Evolutionary conservation across 1,140 invertebrate genomes (phyloP).

Genomic region (Dendrolimus kikuchii): DNA sequence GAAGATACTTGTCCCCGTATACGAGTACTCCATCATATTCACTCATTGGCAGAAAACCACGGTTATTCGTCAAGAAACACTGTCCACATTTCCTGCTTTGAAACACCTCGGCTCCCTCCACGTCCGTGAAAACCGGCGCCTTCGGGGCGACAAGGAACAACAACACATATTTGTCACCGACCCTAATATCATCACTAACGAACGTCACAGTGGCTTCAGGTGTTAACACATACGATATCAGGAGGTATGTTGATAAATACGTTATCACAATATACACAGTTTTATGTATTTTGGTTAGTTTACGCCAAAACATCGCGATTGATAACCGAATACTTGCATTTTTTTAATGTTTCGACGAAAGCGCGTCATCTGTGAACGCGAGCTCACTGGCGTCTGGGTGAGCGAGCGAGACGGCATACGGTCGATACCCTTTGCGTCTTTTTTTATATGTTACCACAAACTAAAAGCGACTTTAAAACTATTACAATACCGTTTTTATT

Average conservation of each 20-base stretch:
- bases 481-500: background rate
- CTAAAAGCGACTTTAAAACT: constrained; percentile 8
- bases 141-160: constrained; percentile 18
- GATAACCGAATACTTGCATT: constrained; percentile 8
- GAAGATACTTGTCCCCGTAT: constrained; percentile 3
- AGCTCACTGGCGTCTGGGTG: constrained; percentile 15
- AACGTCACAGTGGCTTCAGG: constrained; percentile 18
- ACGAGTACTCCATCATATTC: constrained; percentile 26
- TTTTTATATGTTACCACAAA: background rate
- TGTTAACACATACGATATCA: constrained; percentile 14
- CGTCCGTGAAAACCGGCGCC: constrained; percentile 16
- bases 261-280: constrained; percentile 11
- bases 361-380: constrained; percentile 15
- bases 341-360: constrained; percentile 5
- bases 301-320: constrained; percentile 23
- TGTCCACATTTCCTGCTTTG: constrained; percentile 12
- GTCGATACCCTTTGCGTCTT: constrained; percentile 17
- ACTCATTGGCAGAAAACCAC: constrained; percentile 22
- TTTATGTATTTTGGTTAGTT: constrained; percentile 20
- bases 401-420: constrained; percentile 8
- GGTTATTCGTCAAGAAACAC: constrained; percentile 32
- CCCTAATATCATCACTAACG: constrained; percentile 17
- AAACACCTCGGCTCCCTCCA: constrained; percentile 24
- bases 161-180: constrained; percentile 23
- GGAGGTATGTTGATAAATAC: constrained; percentile 19